Conservation (phyloP, 2,888 invertebrate genomes). For the Timandra comae region DNA sequence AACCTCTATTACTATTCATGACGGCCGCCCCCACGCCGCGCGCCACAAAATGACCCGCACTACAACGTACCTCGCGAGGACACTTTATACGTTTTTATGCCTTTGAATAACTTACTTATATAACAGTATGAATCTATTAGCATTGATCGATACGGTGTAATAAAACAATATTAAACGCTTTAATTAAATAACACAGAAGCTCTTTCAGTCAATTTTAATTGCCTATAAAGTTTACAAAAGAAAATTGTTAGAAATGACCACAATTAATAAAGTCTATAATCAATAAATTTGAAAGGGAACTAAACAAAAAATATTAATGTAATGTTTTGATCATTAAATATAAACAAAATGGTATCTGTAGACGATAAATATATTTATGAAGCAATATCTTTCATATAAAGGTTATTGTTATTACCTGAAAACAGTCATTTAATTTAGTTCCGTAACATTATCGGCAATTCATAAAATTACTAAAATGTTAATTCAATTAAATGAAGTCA, state of each 20-base stretch:
- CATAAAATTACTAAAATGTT: slow-evolving; percentile 67
- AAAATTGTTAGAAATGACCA: too few species aligned
- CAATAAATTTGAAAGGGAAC: too few species aligned
- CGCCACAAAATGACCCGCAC: slow-evolving; percentile 42
- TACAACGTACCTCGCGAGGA: slow-evolving; percentile 35
- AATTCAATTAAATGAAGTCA: slow-evolving; percentile 73
- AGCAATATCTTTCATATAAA: slow-evolving; percentile 57
- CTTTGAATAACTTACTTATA: slow-evolving; percentile 47
- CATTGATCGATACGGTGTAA: too few species aligned
- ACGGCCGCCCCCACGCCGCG: slow-evolving; percentile 49
- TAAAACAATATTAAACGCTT: too few species aligned
- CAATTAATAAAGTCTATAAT: too few species aligned
- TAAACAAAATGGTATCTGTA: too few species aligned
- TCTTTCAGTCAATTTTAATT: too few species aligned
- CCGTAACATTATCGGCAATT: slow-evolving; percentile 59
- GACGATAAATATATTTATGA: slow-evolving; percentile 29
- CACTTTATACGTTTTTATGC: slow-evolving; percentile 44
- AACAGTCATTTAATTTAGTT: slow-evolving; percentile 60
- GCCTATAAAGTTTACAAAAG: too few species aligned
- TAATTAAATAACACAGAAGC: too few species aligned
- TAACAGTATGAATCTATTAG: too few species aligned
- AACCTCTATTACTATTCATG: slow-evolving; percentile 72
- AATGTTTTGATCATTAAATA: too few species aligned
- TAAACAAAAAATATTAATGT: neutral
- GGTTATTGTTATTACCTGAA: slow-evolving; percentile 63